Percentiles rank a stretch among this genome's conserved stretches.
These are phyloP conservation scores for Valencia hispanica DNA, from an alignment of 2,797 vertebrate genomes.

Conservation along the genomic window DNA sequence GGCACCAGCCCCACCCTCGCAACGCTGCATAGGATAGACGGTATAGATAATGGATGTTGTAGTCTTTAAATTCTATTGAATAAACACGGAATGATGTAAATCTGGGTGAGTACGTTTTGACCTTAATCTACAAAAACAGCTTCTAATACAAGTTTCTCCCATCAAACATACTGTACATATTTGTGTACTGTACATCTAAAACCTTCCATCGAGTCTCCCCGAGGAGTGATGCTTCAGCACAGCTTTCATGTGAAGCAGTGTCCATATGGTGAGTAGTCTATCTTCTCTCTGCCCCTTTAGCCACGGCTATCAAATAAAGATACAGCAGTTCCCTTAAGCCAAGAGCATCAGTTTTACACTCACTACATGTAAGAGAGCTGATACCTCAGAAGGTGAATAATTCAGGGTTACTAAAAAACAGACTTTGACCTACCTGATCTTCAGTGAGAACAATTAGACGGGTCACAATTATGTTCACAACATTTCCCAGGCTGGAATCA, in stretches of 20 bases:
- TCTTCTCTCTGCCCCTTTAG: constrained; percentile 21
- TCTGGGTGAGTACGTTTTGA: constrained; percentile 29
- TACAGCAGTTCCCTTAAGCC: constrained; percentile 28
- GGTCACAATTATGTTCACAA: constrained; percentile 99
- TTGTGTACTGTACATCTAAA: constrained; percentile 50
- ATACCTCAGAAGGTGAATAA: background rate
- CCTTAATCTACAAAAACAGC: constrained; percentile 44
- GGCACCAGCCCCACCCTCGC: too few species aligned
- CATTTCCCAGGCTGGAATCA: constrained; percentile 99
- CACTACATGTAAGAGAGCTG: constrained; percentile 20
- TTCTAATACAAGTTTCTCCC: constrained; percentile 65
- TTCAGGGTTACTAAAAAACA: background rate
- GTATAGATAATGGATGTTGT: too few species aligned
- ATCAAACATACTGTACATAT: constrained; percentile 46
- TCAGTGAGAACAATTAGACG: constrained; percentile 97
- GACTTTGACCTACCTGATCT: constrained; percentile 89
- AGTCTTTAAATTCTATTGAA: too few species aligned
- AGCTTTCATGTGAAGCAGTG: constrained; percentile 72
- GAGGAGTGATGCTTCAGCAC: constrained; percentile 59
- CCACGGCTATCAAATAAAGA: constrained; percentile 35
- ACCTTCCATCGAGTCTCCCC: constrained; percentile 60
- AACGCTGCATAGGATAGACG: too few species aligned
- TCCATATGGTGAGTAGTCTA: constrained; percentile 66
- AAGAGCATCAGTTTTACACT: constrained; percentile 31
- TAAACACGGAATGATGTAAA: background rate